Base-by-base conservation (phyloP, 2,797 vertebrate species). In the Neostethus bicornis region DNA sequence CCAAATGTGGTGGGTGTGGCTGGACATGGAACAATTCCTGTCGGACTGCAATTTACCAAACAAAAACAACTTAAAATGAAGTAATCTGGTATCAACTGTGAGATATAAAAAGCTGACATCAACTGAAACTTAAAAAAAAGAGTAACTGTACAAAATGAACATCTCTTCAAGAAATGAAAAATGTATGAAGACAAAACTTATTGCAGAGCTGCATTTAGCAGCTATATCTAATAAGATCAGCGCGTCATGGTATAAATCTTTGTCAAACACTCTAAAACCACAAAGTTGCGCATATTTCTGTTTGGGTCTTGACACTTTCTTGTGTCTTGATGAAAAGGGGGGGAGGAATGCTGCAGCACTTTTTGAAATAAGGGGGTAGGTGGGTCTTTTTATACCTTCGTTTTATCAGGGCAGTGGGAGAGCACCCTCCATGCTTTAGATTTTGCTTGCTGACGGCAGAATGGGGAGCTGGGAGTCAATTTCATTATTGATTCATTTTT, bases 1-100 rank as follows among this genome's bases (percentile, higher is more conserved):
- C 97, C 95, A 75, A 99, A 99, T 10, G 97, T 99, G 58, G 97
- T 98, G 80, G 97, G 97, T 35, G 96, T 97, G 90, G 95, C 93
- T 23, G 96, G 94, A 92, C 95, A 98, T 35, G 96, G 96, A 86
- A 98, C 95, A 77, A 98, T 90, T 76, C 96, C 96, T 13, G 95
- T 94, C 5, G 95, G 96, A 88, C 97, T 98, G 83, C 32, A 67
- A 55, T 52, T 47, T 3, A 61, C 2, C 72, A 29, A 5, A 4
- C 1, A 26, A 31, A 12, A 13, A 7, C 2, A n/a, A 25, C 6
- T 35, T 2, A 4, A 23, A 23, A 4, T 31, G 31, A 13, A 28
- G 42, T 50, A 46, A 34, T 3, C 1, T 24, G 13, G 35, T 41
- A 13, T 6, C 11, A 60, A 62, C 39, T 0, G 25, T 45, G 3